Evolutionary conservation across 1,140 invertebrate species (phyloP).

Genomic region (Harlomillsia oculata): DNA sequence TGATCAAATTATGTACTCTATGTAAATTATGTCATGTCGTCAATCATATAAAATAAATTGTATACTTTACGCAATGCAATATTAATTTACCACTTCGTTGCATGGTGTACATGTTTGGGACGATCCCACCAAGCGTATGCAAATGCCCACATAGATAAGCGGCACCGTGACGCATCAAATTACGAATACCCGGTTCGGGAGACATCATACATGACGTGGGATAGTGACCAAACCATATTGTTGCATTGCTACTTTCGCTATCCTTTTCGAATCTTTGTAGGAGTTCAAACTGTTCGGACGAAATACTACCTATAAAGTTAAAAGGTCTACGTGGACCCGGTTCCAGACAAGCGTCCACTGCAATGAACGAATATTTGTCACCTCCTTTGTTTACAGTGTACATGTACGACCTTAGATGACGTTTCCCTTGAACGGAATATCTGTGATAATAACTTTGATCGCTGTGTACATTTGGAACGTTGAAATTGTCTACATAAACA

Average conservation of each 20-base stretch:
- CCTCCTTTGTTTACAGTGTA: constrained; percentile 49
- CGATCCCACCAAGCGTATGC: constrained; percentile 59
- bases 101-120: constrained; percentile 76
- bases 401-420: constrained; percentile 63
- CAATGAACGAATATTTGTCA: constrained; percentile 67
- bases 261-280: constrained; percentile 47
- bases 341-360: constrained; percentile 64
- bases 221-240: constrained; percentile 86
- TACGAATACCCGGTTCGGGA: constrained; percentile 45
- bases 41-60: too few relatives aligned
- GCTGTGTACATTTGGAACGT: constrained; percentile 58
- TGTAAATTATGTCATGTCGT: too few relatives aligned
- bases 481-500: constrained; percentile 74
- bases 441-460: constrained; percentile 66
- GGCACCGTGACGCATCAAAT: constrained; percentile 49
- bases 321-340: constrained; percentile 67
- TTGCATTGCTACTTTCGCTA: constrained; percentile 47
- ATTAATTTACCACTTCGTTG: constrained; percentile 72
- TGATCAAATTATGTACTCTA: too few relatives aligned
- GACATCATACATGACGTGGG: constrained; percentile 77
- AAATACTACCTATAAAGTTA: constrained; percentile 77
- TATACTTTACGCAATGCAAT: too few relatives aligned
- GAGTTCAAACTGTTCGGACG: constrained; percentile 49
- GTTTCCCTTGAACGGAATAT: constrained; percentile 67
- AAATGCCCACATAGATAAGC: constrained; percentile 89